phyloP scores from a whole-genome alignment of 2,113 vertebrate genomes.

The Sebastes fasciatus region DNA sequence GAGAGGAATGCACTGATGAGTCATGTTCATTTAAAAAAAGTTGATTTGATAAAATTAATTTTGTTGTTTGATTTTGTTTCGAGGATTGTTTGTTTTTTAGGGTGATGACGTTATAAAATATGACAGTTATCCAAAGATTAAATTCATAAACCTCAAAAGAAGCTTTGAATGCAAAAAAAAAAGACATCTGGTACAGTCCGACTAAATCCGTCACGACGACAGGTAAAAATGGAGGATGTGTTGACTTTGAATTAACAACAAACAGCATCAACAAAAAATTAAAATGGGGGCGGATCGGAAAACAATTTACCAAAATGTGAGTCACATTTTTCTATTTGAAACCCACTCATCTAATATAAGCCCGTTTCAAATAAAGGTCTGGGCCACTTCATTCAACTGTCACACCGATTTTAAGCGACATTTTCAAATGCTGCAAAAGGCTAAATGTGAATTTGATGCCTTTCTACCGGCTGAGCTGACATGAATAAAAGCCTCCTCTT shows the following conservation, averaged over 20 bases:
- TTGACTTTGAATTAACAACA: not conserved
- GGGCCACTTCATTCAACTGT: slow-evolving; percentile 41
- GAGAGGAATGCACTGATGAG: too few species aligned
- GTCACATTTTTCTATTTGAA: not conserved
- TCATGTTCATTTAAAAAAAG: too few species aligned
- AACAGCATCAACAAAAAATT: not conserved
- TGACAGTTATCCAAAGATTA: too few species aligned
- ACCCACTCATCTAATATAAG: not conserved
- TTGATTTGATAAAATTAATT: too few species aligned
- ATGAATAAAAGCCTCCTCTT: slow-evolving; percentile 5
- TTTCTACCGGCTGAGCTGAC: slow-evolving; percentile 13
- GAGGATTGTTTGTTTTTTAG: too few species aligned
- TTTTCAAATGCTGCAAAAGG: slow-evolving; percentile 6
- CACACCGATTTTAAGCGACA: slow-evolving; percentile 24
- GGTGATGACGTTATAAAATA: too few species aligned
- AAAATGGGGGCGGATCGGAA: not conserved
- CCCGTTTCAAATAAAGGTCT: slow-evolving; percentile 10
- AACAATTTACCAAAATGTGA: not conserved
- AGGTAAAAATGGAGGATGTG: not conserved
- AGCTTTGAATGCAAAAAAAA: too few species aligned
- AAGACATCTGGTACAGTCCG: too few species aligned
- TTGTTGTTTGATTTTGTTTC: too few species aligned
- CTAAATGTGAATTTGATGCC: slow-evolving; percentile 20
- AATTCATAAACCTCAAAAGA: too few species aligned
- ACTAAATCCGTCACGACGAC: too few species aligned